Conservation (phyloP, 2,113 vertebrate species). For the Anguilla japonica region DNA sequence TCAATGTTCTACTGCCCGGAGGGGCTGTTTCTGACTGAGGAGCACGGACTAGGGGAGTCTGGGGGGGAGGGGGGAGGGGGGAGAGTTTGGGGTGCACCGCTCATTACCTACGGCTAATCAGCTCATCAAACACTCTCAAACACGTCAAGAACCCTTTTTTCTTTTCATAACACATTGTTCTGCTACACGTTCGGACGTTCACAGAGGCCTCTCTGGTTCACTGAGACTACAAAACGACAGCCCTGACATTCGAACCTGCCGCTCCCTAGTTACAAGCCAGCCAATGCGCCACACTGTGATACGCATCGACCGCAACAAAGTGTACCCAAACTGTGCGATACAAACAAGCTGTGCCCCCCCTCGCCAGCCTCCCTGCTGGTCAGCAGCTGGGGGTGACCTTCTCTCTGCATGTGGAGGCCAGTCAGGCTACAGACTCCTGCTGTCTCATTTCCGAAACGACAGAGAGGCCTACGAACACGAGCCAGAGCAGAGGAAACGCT, state of each 20-base stretch:
- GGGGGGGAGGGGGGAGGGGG: too few species aligned
- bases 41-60: neutral
- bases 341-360: neutral
- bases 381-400: constrained; percentile 12
- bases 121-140: neutral
- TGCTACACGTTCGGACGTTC: too few species aligned
- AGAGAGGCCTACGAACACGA: constrained; percentile 46
- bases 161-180: too few species aligned
- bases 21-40: neutral
- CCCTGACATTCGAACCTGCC: too few species aligned
- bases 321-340: neutral
- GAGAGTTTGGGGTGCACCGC: neutral
- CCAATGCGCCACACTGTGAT: too few species aligned
- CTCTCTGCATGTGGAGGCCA: constrained; percentile 16
- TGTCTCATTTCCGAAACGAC: constrained; percentile 69
- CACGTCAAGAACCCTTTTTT: neutral
- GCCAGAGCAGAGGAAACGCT: constrained; percentile 65
- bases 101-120: neutral
- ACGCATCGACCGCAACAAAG: too few species aligned
- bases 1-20: neutral
- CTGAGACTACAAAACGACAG: too few species aligned
- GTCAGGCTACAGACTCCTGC: constrained; percentile 53
- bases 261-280: neutral
- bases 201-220: too few species aligned
- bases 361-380: neutral